Evolutionary conservation across 2,888 invertebrate species (phyloP), one percentile per base, ranked within the genome.

Genomic region (Smittia aterrima): DNA sequence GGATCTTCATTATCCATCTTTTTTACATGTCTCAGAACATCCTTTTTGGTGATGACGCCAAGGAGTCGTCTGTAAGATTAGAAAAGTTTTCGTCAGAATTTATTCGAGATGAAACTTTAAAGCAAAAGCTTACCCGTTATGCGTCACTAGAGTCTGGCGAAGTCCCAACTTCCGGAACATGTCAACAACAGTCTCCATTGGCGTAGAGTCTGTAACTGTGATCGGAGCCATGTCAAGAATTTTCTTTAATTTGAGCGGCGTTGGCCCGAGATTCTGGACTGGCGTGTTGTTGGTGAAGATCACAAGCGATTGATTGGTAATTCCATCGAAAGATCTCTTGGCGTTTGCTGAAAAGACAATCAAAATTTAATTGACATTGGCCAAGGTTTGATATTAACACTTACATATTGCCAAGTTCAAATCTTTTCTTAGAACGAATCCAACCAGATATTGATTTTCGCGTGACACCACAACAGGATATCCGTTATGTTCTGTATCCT

Each of bases 171-270:
- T 99, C 78, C 98, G 88, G 86, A 99, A 99, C 98, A 99, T 98
- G 84, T 99, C 99, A 67, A 99, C 96, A 53, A 99, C 98, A 0
- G 98, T 98, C 85, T 99, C 99, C 98, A 99, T 99, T 6, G 99
- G 98, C 24, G 98, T 99, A 85, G 98, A 98, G 86, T 99, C 98
- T 7, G 98, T 98, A 77, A 99, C 96, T 1, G 98, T 99, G 78
- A 98, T 96, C 22, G 99, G 99, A 25, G 98, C 98, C 95, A 98
- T 92, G 82, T 98, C 98, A n/a, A 98, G 86, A 77, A 98, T 95
- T 79, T 90, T 89, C 76, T 83, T 83, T 24, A 83, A 75, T 77
- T 92, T 86, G 7, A 93, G 86, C 1, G 92, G 90, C 11, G 93
- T 90, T 75, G 88, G 87, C 80, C 83, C 86, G 79, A 85, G 83